phyloP scores from a whole-genome alignment of 2,888 invertebrate species.

The Tenthredo mesomela region DNA sequence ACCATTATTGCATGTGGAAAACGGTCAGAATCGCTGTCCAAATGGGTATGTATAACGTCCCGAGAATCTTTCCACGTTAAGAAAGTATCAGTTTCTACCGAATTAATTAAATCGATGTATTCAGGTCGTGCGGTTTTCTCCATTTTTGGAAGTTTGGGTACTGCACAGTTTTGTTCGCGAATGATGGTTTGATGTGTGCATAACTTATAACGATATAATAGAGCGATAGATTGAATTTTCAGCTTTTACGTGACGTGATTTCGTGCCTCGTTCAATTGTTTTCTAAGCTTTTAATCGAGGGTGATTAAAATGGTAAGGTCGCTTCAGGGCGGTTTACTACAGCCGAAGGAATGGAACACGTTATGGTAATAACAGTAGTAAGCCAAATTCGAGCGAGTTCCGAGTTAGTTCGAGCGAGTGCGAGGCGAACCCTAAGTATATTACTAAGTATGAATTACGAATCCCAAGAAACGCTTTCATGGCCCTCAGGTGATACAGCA shows the following conservation, averaged over 20 bases:
- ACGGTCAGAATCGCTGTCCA: neutral
- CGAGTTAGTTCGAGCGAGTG: constrained; percentile 35
- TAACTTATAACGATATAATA: no score
- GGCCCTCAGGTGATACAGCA: constrained; percentile 47
- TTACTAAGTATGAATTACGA: constrained; percentile 54
- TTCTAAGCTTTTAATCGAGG: constrained; percentile 15
- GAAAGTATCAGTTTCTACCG: neutral
- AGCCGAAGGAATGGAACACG: constrained; percentile 8
- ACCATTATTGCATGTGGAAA: neutral
- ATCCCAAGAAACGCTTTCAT: constrained; percentile 67
- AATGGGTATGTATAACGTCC: neutral
- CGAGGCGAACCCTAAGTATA: constrained; percentile 38
- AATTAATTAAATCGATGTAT: neutral
- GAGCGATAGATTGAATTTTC: neutral
- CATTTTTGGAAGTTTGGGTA: neutral
- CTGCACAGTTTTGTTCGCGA: neutral
- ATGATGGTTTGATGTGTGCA: neutral
- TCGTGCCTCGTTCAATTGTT: neutral
- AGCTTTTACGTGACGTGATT: neutral
- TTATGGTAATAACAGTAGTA: constrained; percentile 43
- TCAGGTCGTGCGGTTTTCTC: neutral
- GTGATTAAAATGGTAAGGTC: constrained; percentile 2
- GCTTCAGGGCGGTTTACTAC: constrained; percentile 3
- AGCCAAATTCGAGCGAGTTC: constrained; percentile 30
- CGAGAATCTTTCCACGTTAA: neutral